phyloP scores from a whole-genome alignment of 2,113 vertebrate species.

The Campylomormyrus tamandua region DNA sequence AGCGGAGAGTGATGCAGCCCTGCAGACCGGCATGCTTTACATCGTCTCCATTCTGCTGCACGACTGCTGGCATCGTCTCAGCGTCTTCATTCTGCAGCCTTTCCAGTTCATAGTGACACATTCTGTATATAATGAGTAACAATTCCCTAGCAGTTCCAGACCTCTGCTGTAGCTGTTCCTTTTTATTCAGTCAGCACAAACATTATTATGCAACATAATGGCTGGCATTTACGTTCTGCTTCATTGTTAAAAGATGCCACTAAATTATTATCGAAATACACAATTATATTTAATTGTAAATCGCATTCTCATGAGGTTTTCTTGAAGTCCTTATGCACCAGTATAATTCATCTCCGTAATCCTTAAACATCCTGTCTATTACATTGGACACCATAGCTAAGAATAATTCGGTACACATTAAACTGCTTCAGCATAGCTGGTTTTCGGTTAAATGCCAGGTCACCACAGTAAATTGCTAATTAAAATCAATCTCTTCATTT shows the following conservation, averaged over 20 bases:
- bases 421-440: neutral
- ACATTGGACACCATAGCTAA: neutral
- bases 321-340: neutral
- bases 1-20: neutral
- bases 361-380: neutral
- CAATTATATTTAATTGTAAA: neutral
- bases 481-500: neutral
- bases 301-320: neutral
- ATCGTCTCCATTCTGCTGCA: neutral
- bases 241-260: neutral
- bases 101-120: neutral
- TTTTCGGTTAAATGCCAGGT: neutral
- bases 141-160: neutral
- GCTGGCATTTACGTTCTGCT: neutral
- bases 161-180: neutral
- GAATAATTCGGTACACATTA: neutral
- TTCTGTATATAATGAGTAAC: neutral
- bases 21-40: too few species aligned
- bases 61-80: neutral
- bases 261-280: neutral
- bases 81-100: constrained; percentile 14
- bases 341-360: neutral
- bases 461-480: neutral
- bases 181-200: neutral
- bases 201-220: neutral